Conservation (phyloP, 2,797 vertebrate genomes). For the Gymnothorax javanicus region DNA sequence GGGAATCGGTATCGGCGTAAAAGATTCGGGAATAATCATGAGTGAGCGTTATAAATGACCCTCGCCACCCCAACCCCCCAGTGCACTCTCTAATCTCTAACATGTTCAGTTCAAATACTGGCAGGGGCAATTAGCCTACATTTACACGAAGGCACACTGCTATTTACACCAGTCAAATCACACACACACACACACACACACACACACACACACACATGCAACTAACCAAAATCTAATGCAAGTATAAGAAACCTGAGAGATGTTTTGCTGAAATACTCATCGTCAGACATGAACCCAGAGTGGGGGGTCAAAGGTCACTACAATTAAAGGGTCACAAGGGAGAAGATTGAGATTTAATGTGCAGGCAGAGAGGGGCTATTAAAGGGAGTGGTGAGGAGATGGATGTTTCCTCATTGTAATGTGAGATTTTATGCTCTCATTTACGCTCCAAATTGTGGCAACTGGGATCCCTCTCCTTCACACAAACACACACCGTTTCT, state of each 20-base stretch:
- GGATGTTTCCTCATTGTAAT: background rate
- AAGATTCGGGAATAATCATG: background rate
- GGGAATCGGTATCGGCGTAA: background rate
- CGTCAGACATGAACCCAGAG: background rate
- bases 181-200: background rate
- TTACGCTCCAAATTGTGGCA: background rate
- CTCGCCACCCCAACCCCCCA: background rate
- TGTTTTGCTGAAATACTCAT: background rate
- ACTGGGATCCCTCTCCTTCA: background rate
- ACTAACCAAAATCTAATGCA: background rate
- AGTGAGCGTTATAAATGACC: background rate
- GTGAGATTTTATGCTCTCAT: background rate
- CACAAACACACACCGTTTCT: background rate
- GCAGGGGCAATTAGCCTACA: background rate
- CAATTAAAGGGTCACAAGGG: background rate
- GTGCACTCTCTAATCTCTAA: background rate
- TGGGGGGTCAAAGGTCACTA: background rate
- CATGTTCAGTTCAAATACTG: background rate
- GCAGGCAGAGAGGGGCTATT: background rate
- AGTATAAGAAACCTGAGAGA: background rate
- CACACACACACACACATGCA: no score
- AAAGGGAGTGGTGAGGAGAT: background rate
- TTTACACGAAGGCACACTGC: background rate
- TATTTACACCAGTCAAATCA: background rate
- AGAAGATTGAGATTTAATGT: slow-evolving; percentile 1